phyloP scores from a whole-genome alignment of 1,140 invertebrate species.

The Laodelphax striatellus region DNA sequence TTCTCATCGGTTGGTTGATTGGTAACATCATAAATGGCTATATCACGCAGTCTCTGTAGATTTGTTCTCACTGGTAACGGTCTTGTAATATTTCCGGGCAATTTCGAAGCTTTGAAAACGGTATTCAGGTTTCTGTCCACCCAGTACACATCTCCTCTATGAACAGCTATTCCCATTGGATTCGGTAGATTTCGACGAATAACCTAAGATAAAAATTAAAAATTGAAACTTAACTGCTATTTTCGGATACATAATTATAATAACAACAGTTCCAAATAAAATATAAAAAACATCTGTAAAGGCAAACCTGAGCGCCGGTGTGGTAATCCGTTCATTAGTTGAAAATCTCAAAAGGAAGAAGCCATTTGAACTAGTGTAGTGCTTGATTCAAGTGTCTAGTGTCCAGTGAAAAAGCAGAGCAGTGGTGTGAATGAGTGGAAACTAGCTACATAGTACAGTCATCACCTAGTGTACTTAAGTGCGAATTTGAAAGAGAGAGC shows the following conservation, averaged over 20 bases:
- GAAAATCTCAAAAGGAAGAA: too few relatives aligned
- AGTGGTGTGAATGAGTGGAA: too few relatives aligned
- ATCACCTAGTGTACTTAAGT: too few relatives aligned
- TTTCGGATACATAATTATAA: background rate
- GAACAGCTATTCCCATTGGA: slow-evolving; percentile 86
- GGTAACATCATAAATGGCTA: slow-evolving; percentile 77
- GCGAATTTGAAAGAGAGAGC: too few relatives aligned
- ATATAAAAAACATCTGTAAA: too few relatives aligned
- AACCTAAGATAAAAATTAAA: slow-evolving; percentile 34
- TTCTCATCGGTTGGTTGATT: slow-evolving; percentile 72
- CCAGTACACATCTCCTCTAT: slow-evolving; percentile 82
- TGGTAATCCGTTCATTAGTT: too few relatives aligned
- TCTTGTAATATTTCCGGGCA: slow-evolving; percentile 49
- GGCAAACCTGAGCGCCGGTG: too few relatives aligned
- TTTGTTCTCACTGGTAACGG: slow-evolving; percentile 61
- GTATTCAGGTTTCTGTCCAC: slow-evolving; percentile 86
- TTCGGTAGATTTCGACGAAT: slow-evolving; percentile 85
- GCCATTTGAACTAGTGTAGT: too few relatives aligned
- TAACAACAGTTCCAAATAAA: background rate
- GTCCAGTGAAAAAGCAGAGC: too few relatives aligned
- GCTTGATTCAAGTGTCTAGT: too few relatives aligned
- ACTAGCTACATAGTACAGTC: too few relatives aligned
- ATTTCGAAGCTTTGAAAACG: slow-evolving; percentile 75
- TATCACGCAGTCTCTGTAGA: slow-evolving; percentile 70
- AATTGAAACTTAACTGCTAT: background rate